Evolutionary conservation across 2,888 invertebrate genomes (phyloP).

Genomic region (Colletes collaris): DNA sequence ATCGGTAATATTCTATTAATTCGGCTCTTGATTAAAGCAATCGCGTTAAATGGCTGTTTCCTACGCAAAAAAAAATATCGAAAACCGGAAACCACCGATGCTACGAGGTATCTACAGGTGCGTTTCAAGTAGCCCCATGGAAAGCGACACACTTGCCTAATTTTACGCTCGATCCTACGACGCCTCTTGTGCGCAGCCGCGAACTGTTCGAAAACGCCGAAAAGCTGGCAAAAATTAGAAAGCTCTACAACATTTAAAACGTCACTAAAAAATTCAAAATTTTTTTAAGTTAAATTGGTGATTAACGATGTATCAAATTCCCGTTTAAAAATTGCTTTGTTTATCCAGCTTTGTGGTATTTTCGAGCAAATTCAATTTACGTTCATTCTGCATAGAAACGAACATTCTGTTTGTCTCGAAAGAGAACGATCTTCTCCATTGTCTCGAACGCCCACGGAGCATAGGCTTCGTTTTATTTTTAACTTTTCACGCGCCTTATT

Average conservation of each 20-base stretch:
- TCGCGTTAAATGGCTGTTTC: constrained; percentile 10
- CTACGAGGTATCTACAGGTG: background rate
- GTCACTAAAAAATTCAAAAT: no score
- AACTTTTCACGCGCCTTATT: no score
- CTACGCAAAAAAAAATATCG: constrained; percentile 9
- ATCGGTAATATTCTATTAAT: background rate
- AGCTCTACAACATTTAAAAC: no score
- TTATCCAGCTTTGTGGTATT: no score
- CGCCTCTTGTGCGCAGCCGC: no score
- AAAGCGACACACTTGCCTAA: constrained; percentile 79
- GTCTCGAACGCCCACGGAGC: background rate
- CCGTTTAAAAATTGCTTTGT: no score
- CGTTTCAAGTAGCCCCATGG: constrained; percentile 49
- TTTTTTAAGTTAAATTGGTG: no score
- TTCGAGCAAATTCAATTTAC: no score
- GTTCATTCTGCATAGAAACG: constrained; percentile 4
- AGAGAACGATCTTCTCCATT: no score
- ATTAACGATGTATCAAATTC: no score
- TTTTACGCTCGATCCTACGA: constrained; percentile 48
- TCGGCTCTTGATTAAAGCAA: background rate
- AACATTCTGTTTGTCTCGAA: background rate
- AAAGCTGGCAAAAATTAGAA: no score
- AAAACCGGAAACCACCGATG: constrained; percentile 34
- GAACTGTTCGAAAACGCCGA: no score
- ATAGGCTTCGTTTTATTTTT: background rate